These are phyloP conservation scores for Smutsia temminckii DNA, from an alignment of 2,797 vertebrate genomes.

Conservation along the genomic window DNA sequence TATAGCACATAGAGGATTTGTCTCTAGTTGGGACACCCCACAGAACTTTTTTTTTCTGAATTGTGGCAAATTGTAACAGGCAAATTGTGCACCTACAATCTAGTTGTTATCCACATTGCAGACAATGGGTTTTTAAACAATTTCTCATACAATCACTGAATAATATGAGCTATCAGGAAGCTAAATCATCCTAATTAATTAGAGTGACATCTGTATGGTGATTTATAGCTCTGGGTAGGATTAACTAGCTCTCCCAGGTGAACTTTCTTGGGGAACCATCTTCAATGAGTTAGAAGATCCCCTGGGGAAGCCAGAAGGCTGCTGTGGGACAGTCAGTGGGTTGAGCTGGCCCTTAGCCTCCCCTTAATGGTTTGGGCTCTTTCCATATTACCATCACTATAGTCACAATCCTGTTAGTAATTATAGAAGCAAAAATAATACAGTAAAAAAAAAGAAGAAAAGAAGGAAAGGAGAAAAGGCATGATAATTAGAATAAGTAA, in stretches of 20 bases:
- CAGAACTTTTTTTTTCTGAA: not conserved
- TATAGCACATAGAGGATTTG: not conserved
- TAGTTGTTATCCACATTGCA: not conserved
- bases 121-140: not conserved
- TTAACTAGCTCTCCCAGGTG: not conserved
- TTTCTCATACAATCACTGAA: not conserved
- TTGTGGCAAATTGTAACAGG: not conserved
- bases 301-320: not conserved
- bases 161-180: not conserved
- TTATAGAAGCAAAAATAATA: not conserved
- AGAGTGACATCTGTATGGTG: not conserved
- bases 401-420: not conserved
- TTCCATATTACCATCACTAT: not conserved
- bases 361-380: not conserved
- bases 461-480: not conserved
- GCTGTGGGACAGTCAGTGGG: not conserved
- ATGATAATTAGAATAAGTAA: not conserved
- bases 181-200: not conserved
- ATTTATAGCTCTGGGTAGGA: not conserved
- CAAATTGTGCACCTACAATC: not conserved
- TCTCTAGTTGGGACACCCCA: not conserved
- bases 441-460: not conserved
- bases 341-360: not conserved
- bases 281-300: not conserved
- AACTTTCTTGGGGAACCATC: not conserved